Conservation (phyloP, 1,140 invertebrate species). For the Daktulosphaira vitifoliae region DNA sequence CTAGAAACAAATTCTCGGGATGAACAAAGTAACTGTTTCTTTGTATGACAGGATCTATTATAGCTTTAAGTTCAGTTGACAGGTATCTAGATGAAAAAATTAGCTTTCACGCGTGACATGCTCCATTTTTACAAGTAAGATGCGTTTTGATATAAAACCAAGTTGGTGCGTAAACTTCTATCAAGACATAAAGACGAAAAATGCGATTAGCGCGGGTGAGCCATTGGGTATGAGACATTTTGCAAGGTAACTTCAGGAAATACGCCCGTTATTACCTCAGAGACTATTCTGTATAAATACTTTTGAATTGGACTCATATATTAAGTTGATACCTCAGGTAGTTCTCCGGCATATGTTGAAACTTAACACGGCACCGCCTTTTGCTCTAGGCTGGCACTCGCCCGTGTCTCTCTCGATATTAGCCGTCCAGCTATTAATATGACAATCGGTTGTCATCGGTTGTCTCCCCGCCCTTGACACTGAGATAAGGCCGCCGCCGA, state of each 20-base stretch:
- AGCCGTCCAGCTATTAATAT: too few species aligned
- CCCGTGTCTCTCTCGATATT: too few species aligned
- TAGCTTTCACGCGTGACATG: neutral
- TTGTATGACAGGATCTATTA: conserved; percentile 39
- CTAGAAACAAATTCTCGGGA: conserved; percentile 42
- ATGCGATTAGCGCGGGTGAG: conserved; percentile 38
- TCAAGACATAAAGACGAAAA: conserved; percentile 36
- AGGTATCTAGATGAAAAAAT: neutral
- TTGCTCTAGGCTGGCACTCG: too few species aligned
- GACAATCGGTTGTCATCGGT: too few species aligned
- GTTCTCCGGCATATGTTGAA: conserved; percentile 35
- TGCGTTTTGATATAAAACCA: conserved; percentile 39
- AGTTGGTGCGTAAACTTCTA: conserved; percentile 34
- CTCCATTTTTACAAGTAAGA: neutral
- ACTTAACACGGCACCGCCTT: too few species aligned
- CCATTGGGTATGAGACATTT: conserved; percentile 37
- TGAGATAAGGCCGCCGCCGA: too few species aligned
- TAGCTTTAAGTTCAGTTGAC: neutral
- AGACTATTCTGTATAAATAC: conserved; percentile 40
- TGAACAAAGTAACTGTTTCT: conserved; percentile 40
- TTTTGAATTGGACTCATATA: conserved; percentile 40
- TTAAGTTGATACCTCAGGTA: neutral
- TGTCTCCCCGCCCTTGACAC: too few species aligned
- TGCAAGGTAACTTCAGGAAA: conserved; percentile 36
- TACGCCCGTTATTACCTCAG: conserved; percentile 30